Evolutionary conservation across 2,888 invertebrate species (phyloP).

Genomic region (Himalopsyche anomala): DNA sequence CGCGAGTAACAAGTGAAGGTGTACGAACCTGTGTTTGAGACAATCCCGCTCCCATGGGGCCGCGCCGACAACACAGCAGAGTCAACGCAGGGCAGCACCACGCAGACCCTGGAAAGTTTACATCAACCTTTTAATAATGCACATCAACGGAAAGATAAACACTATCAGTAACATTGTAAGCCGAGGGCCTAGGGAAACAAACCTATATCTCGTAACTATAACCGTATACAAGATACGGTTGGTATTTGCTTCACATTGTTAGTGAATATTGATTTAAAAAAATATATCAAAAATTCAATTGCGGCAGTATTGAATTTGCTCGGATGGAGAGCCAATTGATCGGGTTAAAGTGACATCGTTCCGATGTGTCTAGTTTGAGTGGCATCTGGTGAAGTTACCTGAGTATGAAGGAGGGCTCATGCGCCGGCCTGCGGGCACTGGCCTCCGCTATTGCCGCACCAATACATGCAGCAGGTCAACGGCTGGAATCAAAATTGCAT

Average conservation of each 20-base stretch:
- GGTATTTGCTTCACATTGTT: no score
- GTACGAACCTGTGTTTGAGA: constrained; percentile 65
- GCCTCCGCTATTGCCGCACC: constrained; percentile 48
- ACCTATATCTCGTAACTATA: no score
- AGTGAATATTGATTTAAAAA: no score
- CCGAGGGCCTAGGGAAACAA: no score
- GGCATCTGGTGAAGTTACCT: background rate
- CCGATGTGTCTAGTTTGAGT: background rate
- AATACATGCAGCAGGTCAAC: constrained; percentile 14
- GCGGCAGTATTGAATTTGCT: no score
- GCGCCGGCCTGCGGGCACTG: constrained; percentile 59
- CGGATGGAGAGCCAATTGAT: no score
- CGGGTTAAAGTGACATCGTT: no score
- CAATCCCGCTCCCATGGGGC: constrained; percentile 66
- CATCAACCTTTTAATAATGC: background rate
- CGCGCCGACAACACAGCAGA: constrained; percentile 65
- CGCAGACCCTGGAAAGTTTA: constrained; percentile 57
- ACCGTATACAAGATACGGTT: no score
- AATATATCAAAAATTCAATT: no score
- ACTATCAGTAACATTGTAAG: no score
- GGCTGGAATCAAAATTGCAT: background rate
- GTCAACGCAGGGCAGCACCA: constrained; percentile 65
- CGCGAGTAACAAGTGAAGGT: background rate
- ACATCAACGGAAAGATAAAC: background rate
- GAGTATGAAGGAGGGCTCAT: constrained; percentile 57